Conservation (phyloP, 2,797 vertebrate species). For the Tragopan temminckii region DNA sequence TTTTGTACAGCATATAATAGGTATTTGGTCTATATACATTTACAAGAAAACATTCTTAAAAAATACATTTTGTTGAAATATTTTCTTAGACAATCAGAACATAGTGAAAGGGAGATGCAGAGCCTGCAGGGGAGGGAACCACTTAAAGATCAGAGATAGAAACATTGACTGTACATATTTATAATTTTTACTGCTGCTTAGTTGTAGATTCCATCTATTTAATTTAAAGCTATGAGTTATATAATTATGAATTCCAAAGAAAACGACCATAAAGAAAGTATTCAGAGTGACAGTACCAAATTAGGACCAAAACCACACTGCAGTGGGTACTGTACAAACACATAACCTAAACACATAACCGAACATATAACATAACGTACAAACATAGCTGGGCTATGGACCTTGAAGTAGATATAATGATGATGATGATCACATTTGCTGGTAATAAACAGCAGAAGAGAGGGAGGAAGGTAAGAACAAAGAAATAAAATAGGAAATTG, state of each 20-base stretch:
- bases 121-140: background rate
- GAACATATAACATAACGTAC: too few relatives aligned
- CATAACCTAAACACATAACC: too few relatives aligned
- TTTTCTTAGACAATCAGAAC: background rate
- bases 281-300: background rate
- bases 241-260: slow-evolving; percentile 14
- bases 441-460: background rate
- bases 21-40: background rate
- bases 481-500: background rate
- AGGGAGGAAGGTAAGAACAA: background rate
- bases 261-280: background rate
- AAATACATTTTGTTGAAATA: background rate
- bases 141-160: background rate
- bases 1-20: background rate
- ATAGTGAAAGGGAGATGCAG: background rate
- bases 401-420: background rate
- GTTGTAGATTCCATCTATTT: background rate
- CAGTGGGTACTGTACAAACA: background rate
- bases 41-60: background rate
- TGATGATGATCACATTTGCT: background rate
- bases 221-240: background rate
- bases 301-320: background rate
- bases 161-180: background rate
- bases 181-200: slow-evolving; percentile 1
- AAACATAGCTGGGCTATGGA: background rate